Percentiles rank a stretch among this genome's conserved stretches.
These are phyloP conservation scores for Caenorhabditis sulstoni DNA, from an alignment of 2,888 invertebrate genomes.

Conservation along the genomic window DNA sequence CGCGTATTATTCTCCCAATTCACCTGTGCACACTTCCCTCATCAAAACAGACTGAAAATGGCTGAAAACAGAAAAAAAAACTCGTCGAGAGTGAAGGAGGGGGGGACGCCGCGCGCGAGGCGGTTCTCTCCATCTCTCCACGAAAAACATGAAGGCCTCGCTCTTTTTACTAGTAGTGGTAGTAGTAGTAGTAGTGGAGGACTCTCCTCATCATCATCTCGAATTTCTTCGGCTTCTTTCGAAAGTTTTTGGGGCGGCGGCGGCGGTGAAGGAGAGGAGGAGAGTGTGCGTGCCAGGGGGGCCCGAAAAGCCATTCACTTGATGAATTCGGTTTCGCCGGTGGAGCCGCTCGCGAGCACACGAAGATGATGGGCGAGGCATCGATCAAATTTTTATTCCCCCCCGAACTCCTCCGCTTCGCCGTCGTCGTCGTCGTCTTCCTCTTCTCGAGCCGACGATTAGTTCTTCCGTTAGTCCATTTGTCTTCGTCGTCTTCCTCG, in stretches of 20 bases:
- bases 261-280: neutral
- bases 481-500: constrained; percentile 3
- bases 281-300: no score
- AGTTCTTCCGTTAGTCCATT: constrained; percentile 16
- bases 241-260: constrained; percentile 20
- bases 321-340: constrained; percentile 37
- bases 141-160: neutral
- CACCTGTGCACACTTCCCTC: no score
- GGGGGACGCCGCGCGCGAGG: no score
- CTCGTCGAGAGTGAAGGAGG: neutral
- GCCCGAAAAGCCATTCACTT: constrained; percentile 35
- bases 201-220: constrained; percentile 29
- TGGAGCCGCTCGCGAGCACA: constrained; percentile 3
- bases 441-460: constrained; percentile 13
- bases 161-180: neutral
- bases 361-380: constrained; percentile 28
- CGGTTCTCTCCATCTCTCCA: no score
- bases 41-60: neutral
- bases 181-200: neutral
- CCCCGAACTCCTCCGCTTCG: neutral
- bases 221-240: constrained; percentile 22
- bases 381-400: constrained; percentile 35
- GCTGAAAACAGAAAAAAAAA: neutral
- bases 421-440: no score
- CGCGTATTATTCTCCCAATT: no score